phyloP scores from a whole-genome alignment of 2,888 invertebrate genomes.

The Acanthosepion pharaonis region DNA sequence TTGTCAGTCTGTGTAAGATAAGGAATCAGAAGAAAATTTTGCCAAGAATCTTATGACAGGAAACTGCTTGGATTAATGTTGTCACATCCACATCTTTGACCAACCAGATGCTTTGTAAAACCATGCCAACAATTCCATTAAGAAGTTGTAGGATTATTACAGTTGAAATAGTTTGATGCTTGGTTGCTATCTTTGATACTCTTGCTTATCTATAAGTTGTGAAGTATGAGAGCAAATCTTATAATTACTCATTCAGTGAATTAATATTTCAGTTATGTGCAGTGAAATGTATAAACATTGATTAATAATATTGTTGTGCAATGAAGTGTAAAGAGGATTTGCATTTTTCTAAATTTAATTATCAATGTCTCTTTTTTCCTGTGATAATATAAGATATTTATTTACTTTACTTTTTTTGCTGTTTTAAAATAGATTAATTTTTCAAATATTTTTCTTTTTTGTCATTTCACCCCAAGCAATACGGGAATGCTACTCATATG shows the following conservation, averaged over 20 bases:
- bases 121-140: slow-evolving; percentile 33
- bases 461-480: too few species aligned
- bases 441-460: too few species aligned
- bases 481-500: too few species aligned
- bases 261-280: not conserved
- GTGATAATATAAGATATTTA: too few species aligned
- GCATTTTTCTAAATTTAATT: too few species aligned
- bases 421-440: too few species aligned
- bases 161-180: not conserved
- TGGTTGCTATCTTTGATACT: not conserved
- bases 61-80: not conserved
- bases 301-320: too few species aligned
- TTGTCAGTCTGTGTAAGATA: not conserved
- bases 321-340: too few species aligned
- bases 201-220: not conserved
- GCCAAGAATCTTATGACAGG: not conserved
- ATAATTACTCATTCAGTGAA: not conserved
- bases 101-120: not conserved
- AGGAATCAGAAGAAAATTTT: not conserved
- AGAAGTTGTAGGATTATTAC: not conserved
- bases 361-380: too few species aligned
- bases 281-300: not conserved
- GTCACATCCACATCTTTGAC: not conserved
- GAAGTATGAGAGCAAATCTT: not conserved
- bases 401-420: too few species aligned